Evolutionary conservation across 1,140 invertebrate species (phyloP).

Genomic region (Manduca sexta): DNA sequence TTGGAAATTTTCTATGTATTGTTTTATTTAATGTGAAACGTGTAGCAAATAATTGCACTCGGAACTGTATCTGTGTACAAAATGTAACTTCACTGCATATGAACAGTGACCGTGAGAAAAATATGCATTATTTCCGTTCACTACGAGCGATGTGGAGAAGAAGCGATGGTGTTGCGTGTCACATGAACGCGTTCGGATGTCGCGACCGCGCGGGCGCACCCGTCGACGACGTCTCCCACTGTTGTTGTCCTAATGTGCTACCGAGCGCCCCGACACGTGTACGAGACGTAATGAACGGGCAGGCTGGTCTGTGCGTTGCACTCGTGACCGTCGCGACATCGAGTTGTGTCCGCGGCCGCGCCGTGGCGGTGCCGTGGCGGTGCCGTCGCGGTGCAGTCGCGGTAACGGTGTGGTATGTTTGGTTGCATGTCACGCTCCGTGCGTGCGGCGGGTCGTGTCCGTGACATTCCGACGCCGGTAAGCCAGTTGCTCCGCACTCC

Average conservation of each 20-base stretch:
- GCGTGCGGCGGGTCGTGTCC: background rate
- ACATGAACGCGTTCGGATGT: no score
- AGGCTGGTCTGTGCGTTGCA: no score
- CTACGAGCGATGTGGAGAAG: background rate
- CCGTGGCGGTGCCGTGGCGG: background rate
- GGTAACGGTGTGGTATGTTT: slow-evolving; percentile 40
- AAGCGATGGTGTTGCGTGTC: background rate
- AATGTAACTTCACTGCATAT: no score
- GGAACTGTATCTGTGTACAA: background rate
- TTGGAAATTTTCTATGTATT: no score
- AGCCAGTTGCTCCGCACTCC: slow-evolving; percentile 30
- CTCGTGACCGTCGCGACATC: no score
- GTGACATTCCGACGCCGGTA: no score
- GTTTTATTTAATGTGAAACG: background rate
- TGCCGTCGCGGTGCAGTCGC: slow-evolving; percentile 8
- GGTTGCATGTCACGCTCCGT: slow-evolving; percentile 42
- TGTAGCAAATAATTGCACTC: slow-evolving; percentile 2
- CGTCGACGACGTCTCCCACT: no score
- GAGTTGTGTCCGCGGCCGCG: no score
- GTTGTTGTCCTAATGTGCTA: no score
- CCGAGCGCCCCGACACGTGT: no score
- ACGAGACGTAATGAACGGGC: no score
- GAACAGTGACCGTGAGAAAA: slow-evolving; percentile 32
- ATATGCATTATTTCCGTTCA: slow-evolving; percentile 50
- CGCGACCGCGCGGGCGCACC: no score